Evolutionary conservation across 1,140 invertebrate genomes (phyloP).

Genomic region (Eriocheir sinensis): DNA sequence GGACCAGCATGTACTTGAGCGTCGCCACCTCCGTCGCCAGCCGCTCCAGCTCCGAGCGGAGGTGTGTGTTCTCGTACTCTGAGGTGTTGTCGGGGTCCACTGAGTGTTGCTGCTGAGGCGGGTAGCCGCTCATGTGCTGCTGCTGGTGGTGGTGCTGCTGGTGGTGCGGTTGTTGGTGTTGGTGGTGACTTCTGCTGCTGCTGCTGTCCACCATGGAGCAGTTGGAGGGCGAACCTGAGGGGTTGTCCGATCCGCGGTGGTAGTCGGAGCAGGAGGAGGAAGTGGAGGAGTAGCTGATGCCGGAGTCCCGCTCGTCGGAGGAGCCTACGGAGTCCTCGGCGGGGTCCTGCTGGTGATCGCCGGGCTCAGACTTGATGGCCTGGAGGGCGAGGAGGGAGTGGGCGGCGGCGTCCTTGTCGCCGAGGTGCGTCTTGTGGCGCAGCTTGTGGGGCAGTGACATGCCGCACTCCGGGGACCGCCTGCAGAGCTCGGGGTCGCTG

Average conservation of each 20-base stretch:
- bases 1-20: slow-evolving; percentile 86
- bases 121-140: slow-evolving; percentile 85
- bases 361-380: slow-evolving; percentile 78
- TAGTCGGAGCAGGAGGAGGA: slow-evolving; percentile 70
- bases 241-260: slow-evolving; percentile 83
- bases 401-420: slow-evolving; percentile 83
- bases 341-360: slow-evolving; percentile 63
- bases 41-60: slow-evolving; percentile 92
- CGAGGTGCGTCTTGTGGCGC: slow-evolving; percentile 94
- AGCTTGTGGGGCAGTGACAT: slow-evolving; percentile 91
- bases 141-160: slow-evolving; percentile 56
- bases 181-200: slow-evolving; percentile 61
- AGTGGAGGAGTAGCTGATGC: slow-evolving; percentile 87
- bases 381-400: slow-evolving; percentile 73
- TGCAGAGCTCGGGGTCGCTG: slow-evolving; percentile 78
- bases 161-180: slow-evolving; percentile 34
- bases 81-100: slow-evolving; percentile 55
- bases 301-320: slow-evolving; percentile 91
- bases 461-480: slow-evolving; percentile 71
- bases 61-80: slow-evolving; percentile 80
- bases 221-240: slow-evolving; percentile 83
- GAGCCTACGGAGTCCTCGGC: slow-evolving; percentile 77
- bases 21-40: slow-evolving; percentile 96
- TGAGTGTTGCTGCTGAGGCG: slow-evolving; percentile 72
- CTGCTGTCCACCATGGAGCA: slow-evolving; percentile 45